phyloP scores from a whole-genome alignment of 1,140 invertebrate species.

The Tetramorium alpestre region DNA sequence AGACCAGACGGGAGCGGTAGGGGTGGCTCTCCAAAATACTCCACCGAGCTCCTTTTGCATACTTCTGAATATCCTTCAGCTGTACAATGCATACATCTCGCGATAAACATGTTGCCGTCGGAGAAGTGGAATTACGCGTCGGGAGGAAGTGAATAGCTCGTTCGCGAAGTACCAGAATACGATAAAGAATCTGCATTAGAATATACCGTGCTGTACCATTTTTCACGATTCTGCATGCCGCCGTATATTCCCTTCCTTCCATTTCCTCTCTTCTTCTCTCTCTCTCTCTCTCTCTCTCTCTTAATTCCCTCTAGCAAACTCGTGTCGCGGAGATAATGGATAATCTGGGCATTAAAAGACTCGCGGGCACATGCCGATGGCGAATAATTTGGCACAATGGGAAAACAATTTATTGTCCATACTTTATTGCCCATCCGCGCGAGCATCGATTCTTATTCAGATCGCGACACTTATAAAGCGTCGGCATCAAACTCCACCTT shows the following conservation, averaged over 20 bases:
- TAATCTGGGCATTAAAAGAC: slow-evolving; percentile 26
- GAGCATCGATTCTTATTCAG: background rate
- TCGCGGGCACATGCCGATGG: background rate
- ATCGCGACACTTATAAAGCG: background rate
- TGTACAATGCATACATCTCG: slow-evolving; percentile 39
- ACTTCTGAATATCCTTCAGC: slow-evolving; percentile 42
- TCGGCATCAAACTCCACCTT: background rate
- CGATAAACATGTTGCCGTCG: slow-evolving; percentile 47
- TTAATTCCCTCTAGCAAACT: background rate
- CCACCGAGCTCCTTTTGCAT: slow-evolving; percentile 2
- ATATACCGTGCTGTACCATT: slow-evolving; percentile 32
- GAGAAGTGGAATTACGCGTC: slow-evolving; percentile 39
- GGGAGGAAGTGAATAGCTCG: slow-evolving; percentile 24
- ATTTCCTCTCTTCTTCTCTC: background rate
- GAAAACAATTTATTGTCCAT: slow-evolving; percentile 23
- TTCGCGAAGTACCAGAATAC: slow-evolving; percentile 11
- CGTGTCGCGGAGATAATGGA: slow-evolving; percentile 7
- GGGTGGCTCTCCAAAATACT: slow-evolving; percentile 20
- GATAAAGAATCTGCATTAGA: slow-evolving; percentile 37
- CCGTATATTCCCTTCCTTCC: background rate
- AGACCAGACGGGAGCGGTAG: background rate
- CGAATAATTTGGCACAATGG: slow-evolving; percentile 20
- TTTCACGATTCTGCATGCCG: slow-evolving; percentile 36
- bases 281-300: background rate
- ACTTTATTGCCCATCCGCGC: slow-evolving; percentile 15